Evolutionary conservation across 2,888 invertebrate species (phyloP), one percentile per base, ranked within the genome.

Genomic region (Lingula anatina): DNA sequence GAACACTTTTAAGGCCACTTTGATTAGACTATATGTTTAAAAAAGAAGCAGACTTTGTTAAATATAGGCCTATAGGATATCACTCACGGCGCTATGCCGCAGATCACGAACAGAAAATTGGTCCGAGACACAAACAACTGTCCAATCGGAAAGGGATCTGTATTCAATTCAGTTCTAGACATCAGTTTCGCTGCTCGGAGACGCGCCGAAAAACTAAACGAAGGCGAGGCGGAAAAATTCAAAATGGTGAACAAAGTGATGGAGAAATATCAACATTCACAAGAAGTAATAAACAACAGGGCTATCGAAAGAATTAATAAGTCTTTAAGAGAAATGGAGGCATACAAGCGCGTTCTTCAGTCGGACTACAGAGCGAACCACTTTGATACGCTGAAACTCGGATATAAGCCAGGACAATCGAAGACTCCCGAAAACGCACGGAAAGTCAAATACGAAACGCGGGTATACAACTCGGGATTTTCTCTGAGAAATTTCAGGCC

Each of bases 331-430:
- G 60, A 62, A 18, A 52, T 53, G 41, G 49, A 50, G 39, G 62
- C 62, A 9, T 51, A 58, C 26, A 46, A 56, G 3, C 45, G 58
- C 15, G 48, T 62, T 1, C 43, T 60, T 4, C 47, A 53, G n/a
- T 49, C 52, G 1, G 60, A 62, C 2, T 62, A 62, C 31, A 53
- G 46, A 26, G 53, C 57, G 18, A 51, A 58, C n/a, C 54, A 59
- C 25, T 62, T 62, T 43, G 47, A 55, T 7, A 62, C 60, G n/a
- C 57, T 61, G 57, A 50, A 57, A 42, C 47, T 44, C n/a, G 55
- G 54, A 2, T 62, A 60, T 47, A 55, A 56, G 31, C 36, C 53
- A 1, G 50, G 50, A 25, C 38, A 50, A 12, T 54, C 56, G n/a
- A 55, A 59, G 5, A 55, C 55, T 7, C 51, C 51, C 5, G 35